Evolutionary conservation across 35 echinoderm and acorn worm species (phyloP).

Genomic region (Ophiothrix spiculata): DNA sequence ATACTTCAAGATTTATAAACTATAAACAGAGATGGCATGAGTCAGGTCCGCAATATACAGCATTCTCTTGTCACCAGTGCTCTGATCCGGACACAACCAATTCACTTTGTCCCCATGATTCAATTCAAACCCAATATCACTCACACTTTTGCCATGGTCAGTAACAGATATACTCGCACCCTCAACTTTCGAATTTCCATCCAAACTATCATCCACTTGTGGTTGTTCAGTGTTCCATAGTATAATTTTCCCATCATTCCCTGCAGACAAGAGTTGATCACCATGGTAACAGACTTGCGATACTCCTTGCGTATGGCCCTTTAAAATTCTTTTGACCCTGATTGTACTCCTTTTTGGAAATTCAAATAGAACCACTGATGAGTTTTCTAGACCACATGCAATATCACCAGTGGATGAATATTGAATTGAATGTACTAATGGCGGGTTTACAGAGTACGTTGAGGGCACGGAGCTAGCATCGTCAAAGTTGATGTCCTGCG

Average conservation of each 20-base stretch:
- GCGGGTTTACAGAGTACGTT: slow-evolving; percentile 43
- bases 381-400: slow-evolving; percentile 44
- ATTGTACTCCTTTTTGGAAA: slow-evolving; percentile 20
- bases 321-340: not conserved
- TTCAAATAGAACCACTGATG: slow-evolving; percentile 21
- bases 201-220: not conserved
- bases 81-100: not conserved
- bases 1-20: no score
- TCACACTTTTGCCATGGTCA: no score
- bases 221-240: slow-evolving; percentile 22
- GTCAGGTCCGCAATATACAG: slow-evolving; percentile 28
- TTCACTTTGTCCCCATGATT: slow-evolving; percentile 38
- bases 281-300: slow-evolving; percentile 24
- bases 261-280: slow-evolving; percentile 34
- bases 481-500: slow-evolving; percentile 2
- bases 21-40: slow-evolving; percentile 8
- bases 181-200: not conserved
- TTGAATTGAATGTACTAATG: slow-evolving; percentile 35
- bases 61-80: not conserved
- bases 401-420: not conserved
- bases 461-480: not conserved
- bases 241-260: slow-evolving; percentile 50
- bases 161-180: not conserved
- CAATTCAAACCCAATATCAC: not conserved
- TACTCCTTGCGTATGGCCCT: slow-evolving; percentile 43